Evolutionary conservation across 2,888 invertebrate genomes (phyloP).

Genomic region (Watsonalla cultraria): DNA sequence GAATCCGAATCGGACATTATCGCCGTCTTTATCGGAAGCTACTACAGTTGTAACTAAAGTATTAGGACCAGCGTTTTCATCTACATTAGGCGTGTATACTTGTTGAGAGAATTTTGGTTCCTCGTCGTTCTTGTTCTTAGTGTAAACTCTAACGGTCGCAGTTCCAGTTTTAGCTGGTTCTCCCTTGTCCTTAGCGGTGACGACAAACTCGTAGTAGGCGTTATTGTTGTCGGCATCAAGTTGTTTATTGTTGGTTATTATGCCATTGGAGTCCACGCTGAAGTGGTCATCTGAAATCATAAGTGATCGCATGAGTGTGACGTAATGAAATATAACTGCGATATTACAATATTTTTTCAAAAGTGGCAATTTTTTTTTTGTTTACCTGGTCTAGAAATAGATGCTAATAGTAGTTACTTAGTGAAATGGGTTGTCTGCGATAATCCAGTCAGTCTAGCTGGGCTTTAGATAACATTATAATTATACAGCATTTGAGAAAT

Average conservation of each 20-base stretch:
- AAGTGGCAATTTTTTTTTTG: too few species aligned
- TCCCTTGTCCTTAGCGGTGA: constrained; percentile 96
- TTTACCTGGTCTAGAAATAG: too few species aligned
- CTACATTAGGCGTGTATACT: constrained; percentile 97
- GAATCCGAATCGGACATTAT: constrained; percentile 95
- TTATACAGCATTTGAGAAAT: too few species aligned
- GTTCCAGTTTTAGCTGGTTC: constrained; percentile 95
- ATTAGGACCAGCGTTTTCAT: constrained; percentile 96
- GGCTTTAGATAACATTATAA: too few species aligned
- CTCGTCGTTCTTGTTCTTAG: constrained; percentile 99
- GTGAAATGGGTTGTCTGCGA: too few species aligned
- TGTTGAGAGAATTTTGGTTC: constrained; percentile 98
- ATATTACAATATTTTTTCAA: too few species aligned
- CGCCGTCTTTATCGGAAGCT: constrained; percentile 98
- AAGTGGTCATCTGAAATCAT: constrained; percentile 91
- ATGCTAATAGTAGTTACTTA: too few species aligned
- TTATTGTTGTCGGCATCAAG: constrained; percentile 97
- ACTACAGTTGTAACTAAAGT: constrained; percentile 97
- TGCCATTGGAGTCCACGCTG: constrained; percentile 94
- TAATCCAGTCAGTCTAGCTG: too few species aligned
- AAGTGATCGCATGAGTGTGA: too few species aligned
- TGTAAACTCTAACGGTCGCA: constrained; percentile 96
- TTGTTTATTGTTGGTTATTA: constrained; percentile 95
- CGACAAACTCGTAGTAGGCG: constrained; percentile 96
- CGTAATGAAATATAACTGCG: too few species aligned